Evolutionary conservation across 2,113 vertebrate species (phyloP).

Genomic region (Myocastor coypus): DNA sequence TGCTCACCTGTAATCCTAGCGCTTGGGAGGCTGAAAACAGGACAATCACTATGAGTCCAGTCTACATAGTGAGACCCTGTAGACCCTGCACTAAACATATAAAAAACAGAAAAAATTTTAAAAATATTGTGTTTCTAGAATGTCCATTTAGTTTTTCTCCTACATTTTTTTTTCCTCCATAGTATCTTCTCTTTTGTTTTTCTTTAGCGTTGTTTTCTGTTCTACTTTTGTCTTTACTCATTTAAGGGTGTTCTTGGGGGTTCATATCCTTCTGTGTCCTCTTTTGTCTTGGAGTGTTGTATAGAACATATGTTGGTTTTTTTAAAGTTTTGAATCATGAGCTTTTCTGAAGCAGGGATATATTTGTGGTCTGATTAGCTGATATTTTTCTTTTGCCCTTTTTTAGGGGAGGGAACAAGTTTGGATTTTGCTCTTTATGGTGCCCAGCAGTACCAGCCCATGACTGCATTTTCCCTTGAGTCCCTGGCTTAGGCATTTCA

Average conservation of each 20-base stretch:
- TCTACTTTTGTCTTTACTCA: neutral
- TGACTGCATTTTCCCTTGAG: slow-evolving; percentile 11
- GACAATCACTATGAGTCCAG: too few species aligned
- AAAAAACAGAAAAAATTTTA: too few species aligned
- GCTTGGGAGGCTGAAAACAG: too few species aligned
- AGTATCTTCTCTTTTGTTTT: neutral
- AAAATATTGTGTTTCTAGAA: neutral
- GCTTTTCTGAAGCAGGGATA: neutral
- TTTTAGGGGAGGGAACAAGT: neutral
- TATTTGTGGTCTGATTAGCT: neutral
- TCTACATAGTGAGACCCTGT: too few species aligned
- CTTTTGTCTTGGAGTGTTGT: neutral
- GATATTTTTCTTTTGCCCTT: neutral
- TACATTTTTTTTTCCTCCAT: neutral
- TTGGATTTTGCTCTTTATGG: neutral
- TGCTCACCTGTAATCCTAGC: too few species aligned
- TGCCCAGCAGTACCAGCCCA: neutral
- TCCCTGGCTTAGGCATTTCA: neutral
- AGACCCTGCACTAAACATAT: too few species aligned
- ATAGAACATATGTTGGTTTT: neutral
- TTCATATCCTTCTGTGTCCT: neutral
- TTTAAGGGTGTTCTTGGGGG: neutral
- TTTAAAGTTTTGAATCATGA: neutral
- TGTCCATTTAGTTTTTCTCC: neutral
- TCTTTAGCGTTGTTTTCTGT: neutral